phyloP scores from a whole-genome alignment of 2,113 vertebrate species.

The Taxidea taxus region DNA sequence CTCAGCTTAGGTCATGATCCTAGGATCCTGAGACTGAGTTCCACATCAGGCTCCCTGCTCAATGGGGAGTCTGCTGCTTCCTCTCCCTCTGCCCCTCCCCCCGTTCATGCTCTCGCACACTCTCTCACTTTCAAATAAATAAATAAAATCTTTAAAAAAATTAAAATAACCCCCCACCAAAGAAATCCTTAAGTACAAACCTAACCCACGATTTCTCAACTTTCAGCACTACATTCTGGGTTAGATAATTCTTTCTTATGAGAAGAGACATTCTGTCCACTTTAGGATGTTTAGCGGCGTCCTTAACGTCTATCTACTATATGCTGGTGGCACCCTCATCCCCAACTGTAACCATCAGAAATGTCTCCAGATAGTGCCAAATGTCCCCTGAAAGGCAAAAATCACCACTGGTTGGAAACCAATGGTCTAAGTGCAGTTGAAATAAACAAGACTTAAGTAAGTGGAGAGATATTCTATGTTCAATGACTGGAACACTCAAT shows the following conservation, averaged over 20 bases:
- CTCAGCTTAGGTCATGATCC: background rate
- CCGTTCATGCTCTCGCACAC: background rate
- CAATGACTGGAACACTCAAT: background rate
- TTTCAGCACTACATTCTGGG: background rate
- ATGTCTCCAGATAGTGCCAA: background rate
- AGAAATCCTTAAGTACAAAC: background rate
- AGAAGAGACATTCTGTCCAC: background rate
- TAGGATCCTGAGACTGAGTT: background rate
- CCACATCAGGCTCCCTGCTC: background rate
- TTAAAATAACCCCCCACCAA: background rate
- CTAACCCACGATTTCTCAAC: background rate
- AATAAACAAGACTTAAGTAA: background rate
- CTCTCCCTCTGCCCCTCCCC: background rate
- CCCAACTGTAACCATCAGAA: background rate
- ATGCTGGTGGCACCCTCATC: background rate
- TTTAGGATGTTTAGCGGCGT: background rate
- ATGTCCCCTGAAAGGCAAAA: background rate
- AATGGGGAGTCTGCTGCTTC: background rate
- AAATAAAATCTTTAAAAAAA: background rate
- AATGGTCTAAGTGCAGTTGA: background rate
- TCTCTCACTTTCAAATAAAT: background rate
- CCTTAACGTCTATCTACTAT: background rate
- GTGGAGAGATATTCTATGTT: background rate
- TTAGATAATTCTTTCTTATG: background rate
- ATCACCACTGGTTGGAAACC: background rate